phyloP scores from a whole-genome alignment of 2,888 invertebrate species.

The Sialis fuliginosa region DNA sequence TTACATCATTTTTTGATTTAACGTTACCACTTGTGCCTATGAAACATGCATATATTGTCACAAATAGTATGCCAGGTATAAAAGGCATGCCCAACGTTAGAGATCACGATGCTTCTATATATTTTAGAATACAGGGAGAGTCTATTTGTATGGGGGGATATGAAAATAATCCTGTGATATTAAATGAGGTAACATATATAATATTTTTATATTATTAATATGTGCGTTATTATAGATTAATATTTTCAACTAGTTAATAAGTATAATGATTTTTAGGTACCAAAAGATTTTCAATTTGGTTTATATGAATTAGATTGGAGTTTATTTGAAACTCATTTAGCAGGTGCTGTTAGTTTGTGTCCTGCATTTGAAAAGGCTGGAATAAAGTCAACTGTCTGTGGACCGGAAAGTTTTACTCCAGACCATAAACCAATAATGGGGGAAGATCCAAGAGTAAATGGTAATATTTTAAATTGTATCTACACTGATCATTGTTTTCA shows the following conservation, averaged over 20 bases:
- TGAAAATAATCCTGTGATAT: slow-evolving; percentile 65
- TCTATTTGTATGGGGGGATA: slow-evolving; percentile 75
- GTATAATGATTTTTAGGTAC: slow-evolving; percentile 28
- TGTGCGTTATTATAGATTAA: not conserved
- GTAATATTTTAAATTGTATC: slow-evolving; percentile 21
- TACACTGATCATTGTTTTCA: not conserved
- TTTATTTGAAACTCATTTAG: slow-evolving; percentile 60
- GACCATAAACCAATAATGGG: slow-evolving; percentile 82
- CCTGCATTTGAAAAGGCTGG: slow-evolving; percentile 59
- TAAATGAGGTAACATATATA: slow-evolving; percentile 42
- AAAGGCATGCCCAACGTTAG: slow-evolving; percentile 63
- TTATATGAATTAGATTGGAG: slow-evolving; percentile 79
- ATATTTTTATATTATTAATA: not conserved
- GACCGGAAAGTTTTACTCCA: slow-evolving; percentile 83
- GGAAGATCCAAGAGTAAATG: slow-evolving; percentile 45
- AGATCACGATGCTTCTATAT: slow-evolving; percentile 70
- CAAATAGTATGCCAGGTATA: slow-evolving; percentile 58
- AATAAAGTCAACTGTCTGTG: slow-evolving; percentile 73
- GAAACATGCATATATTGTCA: slow-evolving; percentile 78
- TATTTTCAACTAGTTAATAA: not conserved
- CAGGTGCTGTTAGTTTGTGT: slow-evolving; percentile 50
- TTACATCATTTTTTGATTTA: slow-evolving; percentile 47
- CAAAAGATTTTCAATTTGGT: slow-evolving; percentile 62
- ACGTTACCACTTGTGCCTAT: slow-evolving; percentile 64
- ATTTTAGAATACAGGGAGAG: slow-evolving; percentile 71